A percentile compares a stretch with the other conserved stretches of the same genome.
phyloP scores from a whole-genome alignment of 2,888 invertebrate species.

The Rhingia rostrata region DNA sequence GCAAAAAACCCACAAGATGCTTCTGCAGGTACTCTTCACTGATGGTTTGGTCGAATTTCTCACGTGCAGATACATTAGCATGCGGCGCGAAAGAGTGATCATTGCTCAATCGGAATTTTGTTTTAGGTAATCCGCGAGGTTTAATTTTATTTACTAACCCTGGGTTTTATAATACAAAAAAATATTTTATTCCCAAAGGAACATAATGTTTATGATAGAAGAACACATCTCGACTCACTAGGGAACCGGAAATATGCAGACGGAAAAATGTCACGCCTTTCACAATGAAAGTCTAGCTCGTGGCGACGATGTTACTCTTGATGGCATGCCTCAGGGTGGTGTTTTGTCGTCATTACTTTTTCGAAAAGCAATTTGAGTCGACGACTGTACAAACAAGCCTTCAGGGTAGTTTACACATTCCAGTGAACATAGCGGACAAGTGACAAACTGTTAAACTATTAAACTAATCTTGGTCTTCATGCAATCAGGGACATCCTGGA shows the following conservation, averaged over 20 bases:
- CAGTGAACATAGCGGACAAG: no score
- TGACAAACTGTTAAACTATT: no score
- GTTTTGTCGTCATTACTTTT: slow-evolving; percentile 14
- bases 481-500: no score
- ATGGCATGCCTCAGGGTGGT: slow-evolving; percentile 8
- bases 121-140: slow-evolving; percentile 4
- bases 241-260: background rate
- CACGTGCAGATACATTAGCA: background rate
- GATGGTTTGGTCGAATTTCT: no score
- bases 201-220: background rate
- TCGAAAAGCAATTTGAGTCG: background rate
- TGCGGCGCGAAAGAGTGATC: background rate
- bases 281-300: slow-evolving; percentile 1
- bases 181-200: background rate
- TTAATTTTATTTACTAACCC: background rate
- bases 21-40: background rate
- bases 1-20: background rate
- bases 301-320: background rate
- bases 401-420: no score
- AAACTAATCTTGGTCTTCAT: no score
- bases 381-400: background rate
- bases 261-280: slow-evolving; percentile 36
- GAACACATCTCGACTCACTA: background rate
- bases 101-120: background rate
- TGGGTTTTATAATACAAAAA: background rate